Conservation (phyloP, 2,797 vertebrate genomes). For the Galagoides demidoff region DNA sequence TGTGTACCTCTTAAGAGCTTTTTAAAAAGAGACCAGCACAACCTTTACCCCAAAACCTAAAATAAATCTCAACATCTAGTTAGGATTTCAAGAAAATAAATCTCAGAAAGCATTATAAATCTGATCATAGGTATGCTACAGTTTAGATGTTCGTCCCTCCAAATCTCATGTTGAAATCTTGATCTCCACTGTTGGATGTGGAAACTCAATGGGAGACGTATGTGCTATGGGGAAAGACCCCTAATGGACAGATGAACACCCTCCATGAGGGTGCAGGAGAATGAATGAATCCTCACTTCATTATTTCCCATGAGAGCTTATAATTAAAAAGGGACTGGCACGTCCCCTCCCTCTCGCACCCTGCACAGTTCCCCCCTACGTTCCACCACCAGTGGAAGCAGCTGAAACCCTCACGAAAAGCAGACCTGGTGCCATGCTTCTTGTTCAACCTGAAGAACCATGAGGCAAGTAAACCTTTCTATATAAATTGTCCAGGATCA, state of each 20-base stretch:
- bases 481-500: not conserved
- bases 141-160: no score
- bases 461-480: not conserved
- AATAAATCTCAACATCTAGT: not conserved
- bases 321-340: not conserved
- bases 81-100: not conserved
- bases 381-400: not conserved
- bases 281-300: no score
- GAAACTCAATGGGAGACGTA: no score
- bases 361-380: not conserved
- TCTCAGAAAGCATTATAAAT: not conserved
- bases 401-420: not conserved
- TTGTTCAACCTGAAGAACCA: not conserved
- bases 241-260: no score
- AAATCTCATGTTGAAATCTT: no score
- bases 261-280: no score
- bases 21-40: not conserved
- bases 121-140: not conserved
- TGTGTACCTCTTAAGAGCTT: not conserved
- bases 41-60: not conserved
- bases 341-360: not conserved
- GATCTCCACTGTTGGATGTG: no score
- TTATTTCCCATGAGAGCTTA: not conserved
- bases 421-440: not conserved
- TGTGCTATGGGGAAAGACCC: no score